phyloP scores from a whole-genome alignment of 2,888 invertebrate species.

The Spisula subtruncata region DNA sequence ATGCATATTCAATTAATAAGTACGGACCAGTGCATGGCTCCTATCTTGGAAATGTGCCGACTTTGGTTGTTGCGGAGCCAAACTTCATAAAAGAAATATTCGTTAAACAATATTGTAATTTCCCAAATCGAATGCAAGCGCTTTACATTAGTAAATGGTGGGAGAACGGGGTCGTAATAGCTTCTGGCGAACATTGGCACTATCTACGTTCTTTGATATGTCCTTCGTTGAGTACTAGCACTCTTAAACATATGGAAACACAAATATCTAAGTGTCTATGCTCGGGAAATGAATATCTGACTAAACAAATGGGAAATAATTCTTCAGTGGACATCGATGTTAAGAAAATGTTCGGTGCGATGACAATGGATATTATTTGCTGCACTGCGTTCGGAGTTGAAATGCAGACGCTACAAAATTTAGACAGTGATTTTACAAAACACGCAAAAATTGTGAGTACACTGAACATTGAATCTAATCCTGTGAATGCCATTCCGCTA shows the following conservation, averaged over 20 bases:
- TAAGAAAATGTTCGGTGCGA: slow-evolving; percentile 61
- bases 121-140: slow-evolving; percentile 65
- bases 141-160: slow-evolving; percentile 64
- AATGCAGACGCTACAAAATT: slow-evolving; percentile 65
- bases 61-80: slow-evolving; percentile 69
- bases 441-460: slow-evolving; percentile 68
- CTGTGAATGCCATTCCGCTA: slow-evolving; percentile 50
- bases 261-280: slow-evolving; percentile 47
- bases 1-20: slow-evolving; percentile 42
- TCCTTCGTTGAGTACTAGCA: slow-evolving; percentile 69
- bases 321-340: slow-evolving; percentile 50
- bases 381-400: slow-evolving; percentile 75
- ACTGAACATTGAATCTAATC: slow-evolving; percentile 57
- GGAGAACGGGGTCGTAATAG: slow-evolving; percentile 56
- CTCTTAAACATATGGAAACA: slow-evolving; percentile 67
- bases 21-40: slow-evolving; percentile 60
- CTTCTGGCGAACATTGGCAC: slow-evolving; percentile 73
- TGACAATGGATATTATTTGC: slow-evolving; percentile 75
- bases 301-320: slow-evolving; percentile 13
- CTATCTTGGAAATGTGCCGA: slow-evolving; percentile 66
- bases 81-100: slow-evolving; percentile 71
- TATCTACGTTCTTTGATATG: slow-evolving; percentile 66
- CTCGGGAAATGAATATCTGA: slow-evolving; percentile 37
- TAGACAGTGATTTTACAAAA: slow-evolving; percentile 70
- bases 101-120: slow-evolving; percentile 70